These are phyloP conservation scores for Alitta virens DNA, from an alignment of 2,888 invertebrate species.

Conservation along the genomic window DNA sequence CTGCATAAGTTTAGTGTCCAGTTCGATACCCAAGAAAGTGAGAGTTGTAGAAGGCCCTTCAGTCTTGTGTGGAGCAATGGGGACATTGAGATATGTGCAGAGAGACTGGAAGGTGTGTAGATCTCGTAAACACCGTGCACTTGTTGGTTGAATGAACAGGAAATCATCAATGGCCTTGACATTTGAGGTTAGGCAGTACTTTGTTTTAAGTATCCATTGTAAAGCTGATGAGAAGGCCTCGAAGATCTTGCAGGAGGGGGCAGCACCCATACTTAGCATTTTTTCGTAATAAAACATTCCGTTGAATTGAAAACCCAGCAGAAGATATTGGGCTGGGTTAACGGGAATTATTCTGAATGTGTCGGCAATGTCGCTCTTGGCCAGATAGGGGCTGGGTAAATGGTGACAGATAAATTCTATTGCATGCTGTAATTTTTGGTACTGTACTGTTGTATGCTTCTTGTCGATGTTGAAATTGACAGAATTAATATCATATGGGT, in stretches of 20 bases:
- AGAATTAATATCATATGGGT: not conserved
- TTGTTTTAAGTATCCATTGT: not conserved
- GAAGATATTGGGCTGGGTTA: not conserved
- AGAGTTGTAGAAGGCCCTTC: not conserved
- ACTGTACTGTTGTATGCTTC: not conserved
- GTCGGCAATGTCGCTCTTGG: not conserved
- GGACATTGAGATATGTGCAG: not conserved
- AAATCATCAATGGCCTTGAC: not conserved
- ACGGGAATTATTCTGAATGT: not conserved
- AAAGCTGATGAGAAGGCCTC: not conserved
- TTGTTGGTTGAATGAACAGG: not conserved
- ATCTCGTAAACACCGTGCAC: not conserved
- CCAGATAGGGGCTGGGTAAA: not conserved
- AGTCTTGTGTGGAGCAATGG: not conserved
- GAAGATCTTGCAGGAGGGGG: too few species aligned
- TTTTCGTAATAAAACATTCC: not conserved
- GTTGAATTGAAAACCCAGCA: not conserved
- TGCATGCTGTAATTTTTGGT: not conserved
- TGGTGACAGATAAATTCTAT: not conserved
- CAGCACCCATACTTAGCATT: too few species aligned
- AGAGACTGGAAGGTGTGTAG: not conserved
- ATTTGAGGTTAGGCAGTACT: not conserved
- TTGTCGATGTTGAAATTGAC: not conserved
- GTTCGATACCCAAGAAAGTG: not conserved
- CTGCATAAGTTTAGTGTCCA: not conserved